A percentile compares a stretch with the other conserved stretches of the same genome.
Conservation (phyloP, 1,140 invertebrate species). For the Monochamus saltuarius region DNA sequence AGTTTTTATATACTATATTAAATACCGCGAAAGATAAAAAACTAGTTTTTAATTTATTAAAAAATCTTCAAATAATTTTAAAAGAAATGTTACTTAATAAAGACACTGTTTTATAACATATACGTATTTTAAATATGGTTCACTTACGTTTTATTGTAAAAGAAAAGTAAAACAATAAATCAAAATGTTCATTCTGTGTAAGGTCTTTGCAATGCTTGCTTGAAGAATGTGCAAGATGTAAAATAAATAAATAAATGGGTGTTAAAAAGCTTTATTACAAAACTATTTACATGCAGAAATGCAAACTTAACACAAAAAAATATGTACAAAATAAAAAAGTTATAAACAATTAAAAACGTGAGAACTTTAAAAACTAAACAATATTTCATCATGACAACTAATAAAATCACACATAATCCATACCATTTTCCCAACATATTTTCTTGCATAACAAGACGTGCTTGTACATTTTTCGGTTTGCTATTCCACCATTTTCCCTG, state of each 20-base stretch:
- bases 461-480: slow-evolving; percentile 37
- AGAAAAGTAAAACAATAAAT: too few relatives aligned
- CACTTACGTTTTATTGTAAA: too few relatives aligned
- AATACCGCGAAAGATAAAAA: too few relatives aligned
- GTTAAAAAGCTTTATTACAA: slow-evolving; percentile 32
- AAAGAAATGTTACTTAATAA: too few relatives aligned
- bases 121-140: too few relatives aligned
- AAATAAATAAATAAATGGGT: slow-evolving; percentile 25
- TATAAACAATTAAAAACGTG: slow-evolving; percentile 17
- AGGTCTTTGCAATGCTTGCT: too few relatives aligned
- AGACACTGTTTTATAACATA: too few relatives aligned
- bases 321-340: slow-evolving; percentile 17
- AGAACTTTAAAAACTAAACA: slow-evolving; percentile 18
- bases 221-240: too few relatives aligned
- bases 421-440: slow-evolving; percentile 60
- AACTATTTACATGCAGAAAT: slow-evolving; percentile 37
- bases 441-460: slow-evolving; percentile 46
- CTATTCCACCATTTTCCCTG: slow-evolving; percentile 50
- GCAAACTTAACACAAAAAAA: slow-evolving; percentile 17
- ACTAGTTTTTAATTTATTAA: too few relatives aligned
- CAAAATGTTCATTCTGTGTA: too few relatives aligned
- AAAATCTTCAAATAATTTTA: too few relatives aligned
- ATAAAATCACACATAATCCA: slow-evolving; percentile 18
- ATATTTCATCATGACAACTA: slow-evolving; percentile 9
- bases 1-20: too few relatives aligned